Evolutionary conservation across 2,888 invertebrate species (phyloP), one percentile per base, ranked within the genome.

Genomic region (Caenorhabditis macrosperma): DNA sequence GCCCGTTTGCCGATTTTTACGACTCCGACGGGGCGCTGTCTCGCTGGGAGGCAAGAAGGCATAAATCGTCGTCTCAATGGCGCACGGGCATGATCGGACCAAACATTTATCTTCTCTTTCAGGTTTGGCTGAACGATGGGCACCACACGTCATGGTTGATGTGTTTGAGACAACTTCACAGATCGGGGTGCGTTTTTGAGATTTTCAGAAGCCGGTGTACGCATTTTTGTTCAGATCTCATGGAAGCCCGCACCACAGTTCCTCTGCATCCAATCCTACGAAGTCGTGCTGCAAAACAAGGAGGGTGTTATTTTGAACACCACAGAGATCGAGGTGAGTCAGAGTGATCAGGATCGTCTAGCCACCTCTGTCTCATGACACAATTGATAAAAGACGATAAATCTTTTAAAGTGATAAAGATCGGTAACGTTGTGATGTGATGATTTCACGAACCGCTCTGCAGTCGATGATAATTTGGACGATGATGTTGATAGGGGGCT

Each of bases 111-210:
- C 38, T 61, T 63, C 9, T 52, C 20, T 64, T 75, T 46, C 69
- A 78, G 78, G 59, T 38, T 61, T 78, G 55, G 78, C 71, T 9
- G 66, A 71, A 24, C 48, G 66, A 66, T 78, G 78, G 78, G 71
- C 71, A 66, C 78, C 78, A 3, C 60, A 57, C 52, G 60, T 78
- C 61, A 71, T 64, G 15, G 67, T 67, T 7, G 57, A 78, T 50
- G 50, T 68, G 3, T 63, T 55, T 59, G 68, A 72, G 57, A 46
- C 67, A 1, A 63, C 66, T 22, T 61, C 72, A 3, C 66, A 67
- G 12, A 41, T 72, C 4, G 55, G 55, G 55, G 67, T 76, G n/a
- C n/a, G n/a, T n/a, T n/a, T n/a, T n/a, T n/a, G n/a, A 55, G 22
- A 22, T 24, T 33, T 41, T 30, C 12, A 41, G 33, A 46, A 30